Evolutionary conservation across 2,797 vertebrate genomes (phyloP), one percentile per base, ranked within the genome.

Genomic region (Coluber constrictor): DNA sequence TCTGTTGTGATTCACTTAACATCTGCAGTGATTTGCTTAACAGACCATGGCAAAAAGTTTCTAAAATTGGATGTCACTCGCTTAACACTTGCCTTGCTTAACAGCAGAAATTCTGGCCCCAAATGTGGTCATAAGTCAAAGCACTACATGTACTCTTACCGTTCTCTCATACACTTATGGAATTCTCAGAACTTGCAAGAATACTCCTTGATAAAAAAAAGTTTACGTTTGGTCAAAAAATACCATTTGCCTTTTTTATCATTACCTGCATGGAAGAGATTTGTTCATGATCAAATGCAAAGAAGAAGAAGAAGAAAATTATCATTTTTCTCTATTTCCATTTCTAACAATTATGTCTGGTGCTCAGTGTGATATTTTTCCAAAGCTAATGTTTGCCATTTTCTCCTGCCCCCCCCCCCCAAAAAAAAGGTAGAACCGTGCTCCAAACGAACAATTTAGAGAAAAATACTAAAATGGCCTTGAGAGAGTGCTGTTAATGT

Each of bases 401-500:
- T 56, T 18, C 29, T 0, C 5, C 2, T 51, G 47, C 20, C 13
- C n/a, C 4, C 15, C 9, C 51, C 43, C 8, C 47, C 5, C 47
- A 3, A 47, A 51, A 54, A 61, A 47, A 86, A 89, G 90, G 92
- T 61, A 92, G 51, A 5, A 1, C 0, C 63, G 3, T 37, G 6
- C 54, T 93, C 37, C 13, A 88, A 92, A 87, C 90, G 89, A 93
- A 93, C 10, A 15, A 86, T 83, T 93, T 89, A 5, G 90, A 86
- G 70, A 23, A 92, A 79, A 86, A 94, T n/a, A 37, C 57, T 60
- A 60, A 70, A 83, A 83, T 95, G 94, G 94, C 96, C 90, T 93
- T 94, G 55, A 91, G 2, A 94, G 95, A 96, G 93, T 95, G 92
- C 86, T 88, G 91, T 43, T 95, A 96, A 95, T 93, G 93, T 56